These are phyloP conservation scores for Stichopus horrens DNA, from an alignment of 53 echinoderm and acorn worm species.

Conservation along the genomic window DNA sequence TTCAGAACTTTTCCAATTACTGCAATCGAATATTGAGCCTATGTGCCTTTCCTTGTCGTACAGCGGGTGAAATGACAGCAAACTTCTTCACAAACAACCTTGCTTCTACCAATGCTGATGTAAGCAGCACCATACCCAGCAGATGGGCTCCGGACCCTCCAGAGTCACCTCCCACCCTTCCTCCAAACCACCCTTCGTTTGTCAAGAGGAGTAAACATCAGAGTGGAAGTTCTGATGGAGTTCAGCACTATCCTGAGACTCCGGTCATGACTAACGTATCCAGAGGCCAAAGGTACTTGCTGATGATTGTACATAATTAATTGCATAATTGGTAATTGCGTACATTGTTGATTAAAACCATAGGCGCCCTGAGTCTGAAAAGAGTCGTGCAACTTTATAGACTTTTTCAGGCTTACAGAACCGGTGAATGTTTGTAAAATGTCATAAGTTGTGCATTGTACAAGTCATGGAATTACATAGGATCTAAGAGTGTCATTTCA, in stretches of 20 bases:
- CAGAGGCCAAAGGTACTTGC: constrained; percentile 61
- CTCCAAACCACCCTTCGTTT: constrained; percentile 17
- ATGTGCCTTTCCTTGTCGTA: background rate
- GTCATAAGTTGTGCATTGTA: too few relatives aligned
- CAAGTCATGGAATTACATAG: too few relatives aligned
- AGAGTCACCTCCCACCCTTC: constrained; percentile 7
- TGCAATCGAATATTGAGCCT: background rate
- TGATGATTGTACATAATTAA: background rate
- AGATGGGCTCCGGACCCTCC: constrained; percentile 18
- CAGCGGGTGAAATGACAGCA: constrained; percentile 3
- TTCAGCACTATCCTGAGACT: constrained; percentile 44
- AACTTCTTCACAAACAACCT: constrained; percentile 3
- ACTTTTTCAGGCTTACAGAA: too few relatives aligned
- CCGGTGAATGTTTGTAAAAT: too few relatives aligned
- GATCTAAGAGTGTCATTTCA: too few relatives aligned
- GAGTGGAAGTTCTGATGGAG: background rate
- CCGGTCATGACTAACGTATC: constrained; percentile 33
- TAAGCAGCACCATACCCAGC: constrained; percentile 21
- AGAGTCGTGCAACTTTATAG: too few relatives aligned
- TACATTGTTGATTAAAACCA: too few relatives aligned
- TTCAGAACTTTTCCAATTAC: background rate
- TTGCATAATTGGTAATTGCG: too few relatives aligned
- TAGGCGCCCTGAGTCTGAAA: too few relatives aligned
- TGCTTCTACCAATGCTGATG: background rate
- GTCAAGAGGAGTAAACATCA: background rate